These are phyloP conservation scores for Drosophila ezoana DNA, from an alignment of 2,888 invertebrate species.

Conservation along the genomic window DNA sequence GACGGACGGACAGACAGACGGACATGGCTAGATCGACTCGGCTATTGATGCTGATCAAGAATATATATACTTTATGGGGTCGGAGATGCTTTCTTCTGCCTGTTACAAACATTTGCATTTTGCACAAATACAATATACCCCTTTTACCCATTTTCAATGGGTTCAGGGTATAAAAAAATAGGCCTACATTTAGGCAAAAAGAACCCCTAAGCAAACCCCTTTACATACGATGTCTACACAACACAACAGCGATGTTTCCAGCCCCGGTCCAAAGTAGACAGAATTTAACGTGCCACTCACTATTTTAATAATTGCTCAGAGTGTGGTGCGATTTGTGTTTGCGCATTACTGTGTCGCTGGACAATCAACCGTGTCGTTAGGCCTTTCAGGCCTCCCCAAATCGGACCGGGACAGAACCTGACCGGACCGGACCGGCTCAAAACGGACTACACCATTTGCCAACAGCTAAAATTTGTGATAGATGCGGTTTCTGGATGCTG, in stretches of 20 bases:
- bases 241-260: slow-evolving; percentile 56
- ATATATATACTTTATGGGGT: too few relatives aligned
- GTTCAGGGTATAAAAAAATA: too few relatives aligned
- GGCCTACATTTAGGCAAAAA: slow-evolving; percentile 59
- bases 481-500: slow-evolving; percentile 79
- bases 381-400: slow-evolving; percentile 66
- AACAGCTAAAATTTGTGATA: slow-evolving; percentile 75
- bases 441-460: slow-evolving; percentile 56
- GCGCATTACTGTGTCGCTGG: slow-evolving; percentile 62
- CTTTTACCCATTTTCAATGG: too few relatives aligned
- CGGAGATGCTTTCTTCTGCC: too few relatives aligned
- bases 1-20: too few relatives aligned
- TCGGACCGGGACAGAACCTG: slow-evolving; percentile 40
- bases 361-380: slow-evolving; percentile 77
- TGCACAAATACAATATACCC: too few relatives aligned
- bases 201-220: slow-evolving; percentile 62
- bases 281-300: slow-evolving; percentile 77
- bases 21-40: too few relatives aligned
- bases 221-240: slow-evolving; percentile 71
- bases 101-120: too few relatives aligned
- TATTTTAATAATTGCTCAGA: slow-evolving; percentile 78
- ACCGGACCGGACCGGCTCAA: slow-evolving; percentile 40
- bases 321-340: slow-evolving; percentile 76
- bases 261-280: slow-evolving; percentile 67
- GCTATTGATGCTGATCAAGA: too few relatives aligned